phyloP scores from a whole-genome alignment of 1,140 invertebrate genomes.

The Cydia fagiglandana region DNA sequence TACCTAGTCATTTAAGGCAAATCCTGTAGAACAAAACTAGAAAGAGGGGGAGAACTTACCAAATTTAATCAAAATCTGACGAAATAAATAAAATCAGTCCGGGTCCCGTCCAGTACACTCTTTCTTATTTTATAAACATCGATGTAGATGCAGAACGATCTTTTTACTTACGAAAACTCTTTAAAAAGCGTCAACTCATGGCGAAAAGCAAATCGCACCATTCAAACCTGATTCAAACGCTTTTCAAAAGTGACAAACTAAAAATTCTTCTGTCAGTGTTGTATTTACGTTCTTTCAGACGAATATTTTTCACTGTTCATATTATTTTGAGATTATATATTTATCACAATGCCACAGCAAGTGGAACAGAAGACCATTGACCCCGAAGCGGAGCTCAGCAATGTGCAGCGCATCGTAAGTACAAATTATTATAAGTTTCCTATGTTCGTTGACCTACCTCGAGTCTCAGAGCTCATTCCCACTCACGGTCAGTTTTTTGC shows the following conservation, averaged over 20 bases:
- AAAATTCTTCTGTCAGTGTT: slow-evolving; percentile 29
- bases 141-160: no score
- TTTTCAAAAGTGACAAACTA: slow-evolving; percentile 4
- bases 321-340: slow-evolving; percentile 25
- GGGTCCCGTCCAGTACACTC: no score
- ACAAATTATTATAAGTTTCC: background rate
- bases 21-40: no score
- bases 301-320: slow-evolving; percentile 31
- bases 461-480: no score
- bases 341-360: slow-evolving; percentile 57
- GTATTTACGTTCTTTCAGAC: slow-evolving; percentile 9
- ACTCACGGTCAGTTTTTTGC: no score
- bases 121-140: no score
- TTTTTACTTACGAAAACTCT: background rate
- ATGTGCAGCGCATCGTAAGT: slow-evolving; percentile 64
- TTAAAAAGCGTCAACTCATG: background rate
- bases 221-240: slow-evolving; percentile 3
- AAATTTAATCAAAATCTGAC: no score
- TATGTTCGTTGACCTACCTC: background rate
- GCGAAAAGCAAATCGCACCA: background rate
- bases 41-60: no score
- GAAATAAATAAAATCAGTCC: no score
- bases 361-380: slow-evolving; percentile 66
- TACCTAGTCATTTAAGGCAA: no score
- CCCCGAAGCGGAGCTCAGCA: slow-evolving; percentile 71